These are phyloP conservation scores for Harpagifer antarcticus DNA, from an alignment of 2,797 vertebrate genomes.

Conservation along the genomic window DNA sequence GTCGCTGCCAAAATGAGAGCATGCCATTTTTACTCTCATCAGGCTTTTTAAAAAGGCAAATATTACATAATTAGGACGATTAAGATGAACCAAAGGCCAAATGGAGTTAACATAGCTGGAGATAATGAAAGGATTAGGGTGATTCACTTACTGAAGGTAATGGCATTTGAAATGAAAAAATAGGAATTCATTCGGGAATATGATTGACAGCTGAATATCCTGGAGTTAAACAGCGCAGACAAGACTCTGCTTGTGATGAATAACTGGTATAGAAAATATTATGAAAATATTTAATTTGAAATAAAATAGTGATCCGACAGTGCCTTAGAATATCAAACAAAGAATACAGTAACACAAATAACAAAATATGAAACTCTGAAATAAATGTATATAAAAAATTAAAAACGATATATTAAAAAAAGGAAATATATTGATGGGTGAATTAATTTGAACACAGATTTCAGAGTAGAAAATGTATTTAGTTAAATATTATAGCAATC, in stretches of 20 bases:
- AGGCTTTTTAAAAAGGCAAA: conserved; percentile 60
- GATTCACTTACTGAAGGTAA: conserved; percentile 63
- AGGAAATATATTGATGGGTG: no score
- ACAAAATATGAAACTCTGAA: no score
- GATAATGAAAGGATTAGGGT: conserved; percentile 68
- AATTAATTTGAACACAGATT: no score
- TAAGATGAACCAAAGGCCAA: conserved; percentile 70
- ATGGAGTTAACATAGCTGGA: conserved; percentile 57
- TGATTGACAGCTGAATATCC: conserved; percentile 51
- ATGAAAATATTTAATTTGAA: no score
- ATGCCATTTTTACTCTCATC: conserved; percentile 46
- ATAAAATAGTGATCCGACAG: no score
- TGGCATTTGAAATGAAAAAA: conserved; percentile 57
- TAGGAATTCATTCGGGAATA: no score
- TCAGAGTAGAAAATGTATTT: no score
- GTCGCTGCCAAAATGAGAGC: conserved; percentile 40
- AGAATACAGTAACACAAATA: no score
- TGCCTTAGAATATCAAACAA: no score
- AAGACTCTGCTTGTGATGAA: background rate
- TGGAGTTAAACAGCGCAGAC: conserved; percentile 1
- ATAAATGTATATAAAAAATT: no score
- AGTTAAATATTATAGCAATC: no score
- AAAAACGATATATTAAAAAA: no score
- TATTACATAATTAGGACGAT: conserved; percentile 67
- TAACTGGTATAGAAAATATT: background rate